Percentiles rank a stretch among this genome's conserved stretches.
These are phyloP conservation scores for Drosophila paramelanica DNA, from an alignment of 2,888 invertebrate genomes.

Conservation along the genomic window DNA sequence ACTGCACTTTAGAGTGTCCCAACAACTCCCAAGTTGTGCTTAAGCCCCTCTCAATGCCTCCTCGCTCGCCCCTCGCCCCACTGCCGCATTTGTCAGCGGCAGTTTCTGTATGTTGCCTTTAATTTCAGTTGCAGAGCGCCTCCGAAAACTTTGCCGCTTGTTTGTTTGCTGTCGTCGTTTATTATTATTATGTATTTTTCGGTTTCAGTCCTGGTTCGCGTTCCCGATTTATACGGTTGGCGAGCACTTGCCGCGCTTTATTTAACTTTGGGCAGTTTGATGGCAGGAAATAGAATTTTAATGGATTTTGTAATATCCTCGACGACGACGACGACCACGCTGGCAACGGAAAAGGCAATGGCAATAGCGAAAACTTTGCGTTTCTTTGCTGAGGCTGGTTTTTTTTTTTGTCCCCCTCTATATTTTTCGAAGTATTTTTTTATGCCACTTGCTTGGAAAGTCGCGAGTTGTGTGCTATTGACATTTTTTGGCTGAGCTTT, in stretches of 20 bases:
- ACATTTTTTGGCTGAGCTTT: constrained; percentile 57
- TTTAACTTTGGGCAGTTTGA: constrained; percentile 80
- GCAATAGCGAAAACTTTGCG: constrained; percentile 49
- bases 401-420: constrained; percentile 16
- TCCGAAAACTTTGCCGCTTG: constrained; percentile 67
- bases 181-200: constrained; percentile 76
- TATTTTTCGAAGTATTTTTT: constrained; percentile 27
- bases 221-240: constrained; percentile 42
- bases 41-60: constrained; percentile 32
- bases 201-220: constrained; percentile 35
- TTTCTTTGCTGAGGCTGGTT: constrained; percentile 34
- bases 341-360: constrained; percentile 24
- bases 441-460: constrained; percentile 41
- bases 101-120: constrained; percentile 44
- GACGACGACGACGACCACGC: constrained; percentile 36
- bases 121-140: constrained; percentile 50
- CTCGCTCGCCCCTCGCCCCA: background rate
- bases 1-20: constrained; percentile 64
- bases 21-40: constrained; percentile 41
- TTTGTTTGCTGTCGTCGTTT: constrained; percentile 75
- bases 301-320: constrained; percentile 78
- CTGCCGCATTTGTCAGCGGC: constrained; percentile 49
- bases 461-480: constrained; percentile 53
- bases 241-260: constrained; percentile 63
- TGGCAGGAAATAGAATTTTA: constrained; percentile 80